Percentiles rank a stretch among this genome's conserved stretches.
These are phyloP conservation scores for Mycteria americana DNA, from an alignment of 2,797 vertebrate species.

Conservation along the genomic window DNA sequence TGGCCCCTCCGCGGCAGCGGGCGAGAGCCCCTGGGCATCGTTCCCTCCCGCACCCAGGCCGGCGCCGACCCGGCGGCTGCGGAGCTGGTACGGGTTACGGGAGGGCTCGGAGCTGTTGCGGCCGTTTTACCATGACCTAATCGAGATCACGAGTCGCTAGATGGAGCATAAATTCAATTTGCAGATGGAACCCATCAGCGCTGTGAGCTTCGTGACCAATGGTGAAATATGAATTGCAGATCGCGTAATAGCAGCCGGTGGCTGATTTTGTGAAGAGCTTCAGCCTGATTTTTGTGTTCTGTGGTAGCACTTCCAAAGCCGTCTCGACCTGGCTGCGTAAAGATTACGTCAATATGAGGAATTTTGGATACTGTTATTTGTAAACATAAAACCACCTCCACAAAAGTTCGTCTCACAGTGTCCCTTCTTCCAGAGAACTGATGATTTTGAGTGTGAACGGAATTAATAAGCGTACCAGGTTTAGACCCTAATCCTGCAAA, in stretches of 20 bases:
- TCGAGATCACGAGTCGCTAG: not conserved
- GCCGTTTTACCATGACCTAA: rapidly evolving
- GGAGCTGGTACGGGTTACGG: not conserved
- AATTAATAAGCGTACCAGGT: not conserved
- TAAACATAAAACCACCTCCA: not conserved
- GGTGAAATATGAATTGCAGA: not conserved
- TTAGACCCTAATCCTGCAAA: not conserved
- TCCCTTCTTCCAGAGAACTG: not conserved
- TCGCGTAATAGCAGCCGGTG: not conserved
- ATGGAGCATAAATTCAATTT: not conserved
- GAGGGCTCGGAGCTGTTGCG: not conserved
- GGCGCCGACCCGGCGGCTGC: not conserved
- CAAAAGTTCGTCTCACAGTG: not conserved
- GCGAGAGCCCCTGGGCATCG: not conserved
- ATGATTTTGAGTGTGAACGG: not conserved
- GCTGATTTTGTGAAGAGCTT: not conserved
- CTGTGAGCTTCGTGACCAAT: rapidly evolving
- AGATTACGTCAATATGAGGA: rapidly evolving
- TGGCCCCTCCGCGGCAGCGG: not conserved
- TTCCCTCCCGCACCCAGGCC: not conserved
- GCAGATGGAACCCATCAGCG: not conserved
- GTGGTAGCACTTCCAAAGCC: not conserved
- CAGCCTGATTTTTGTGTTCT: not conserved
- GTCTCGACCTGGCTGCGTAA: rapidly evolving
- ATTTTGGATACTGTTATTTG: not conserved